Base-by-base conservation (phyloP, 2,113 vertebrate species). In the Amia ocellicauda region DNA sequence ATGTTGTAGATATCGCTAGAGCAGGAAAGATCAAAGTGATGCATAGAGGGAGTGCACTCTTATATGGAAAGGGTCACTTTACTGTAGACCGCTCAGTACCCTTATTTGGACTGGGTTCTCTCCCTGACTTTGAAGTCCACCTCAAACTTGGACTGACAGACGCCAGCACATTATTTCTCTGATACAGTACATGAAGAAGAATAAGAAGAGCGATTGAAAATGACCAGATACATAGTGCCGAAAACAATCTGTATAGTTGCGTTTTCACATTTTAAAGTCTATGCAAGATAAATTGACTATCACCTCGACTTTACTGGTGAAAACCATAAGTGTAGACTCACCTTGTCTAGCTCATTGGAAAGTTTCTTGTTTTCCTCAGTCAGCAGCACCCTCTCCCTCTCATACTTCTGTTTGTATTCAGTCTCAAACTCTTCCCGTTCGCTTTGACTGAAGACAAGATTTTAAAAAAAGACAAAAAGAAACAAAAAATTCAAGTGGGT, bases 361-460 rank as follows among this genome's bases (percentile, higher is more conserved):
- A 98, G 87, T 63, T 94, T 98, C 81, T 94, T 96, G 72, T 98
- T 99, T 69, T 98, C 94, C 41, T 98, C 95, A 0, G 80, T 86
- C 56, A 99, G 71, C 64, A 94, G 83, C 27, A 85, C 60, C 73
- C 89, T 89, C 77, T 99, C 97, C 60, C 94, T 85, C 80, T 98
- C 97, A 40, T 91, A 94, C 62, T 99, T 97, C 80, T 95, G 93
- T 74, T 94, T 98, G 81, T 90, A 88, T 63, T 97, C 95, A 0
- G 79, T 87, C 90, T 97, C 93, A 82, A 95, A 93, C 78, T 98
- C 95, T 67, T 97, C 96, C 19, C 93, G 90, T 78, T 98, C 95
- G 50, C 79, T 94, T 94, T 93, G 93, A 86, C 96, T 99, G 83
- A 55, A 61, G n/a, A n/a, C n/a, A 69, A 69, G 59, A 66, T 65